Conservation (phyloP, 2,797 vertebrate genomes). For the Danio jaintianensis region DNA sequence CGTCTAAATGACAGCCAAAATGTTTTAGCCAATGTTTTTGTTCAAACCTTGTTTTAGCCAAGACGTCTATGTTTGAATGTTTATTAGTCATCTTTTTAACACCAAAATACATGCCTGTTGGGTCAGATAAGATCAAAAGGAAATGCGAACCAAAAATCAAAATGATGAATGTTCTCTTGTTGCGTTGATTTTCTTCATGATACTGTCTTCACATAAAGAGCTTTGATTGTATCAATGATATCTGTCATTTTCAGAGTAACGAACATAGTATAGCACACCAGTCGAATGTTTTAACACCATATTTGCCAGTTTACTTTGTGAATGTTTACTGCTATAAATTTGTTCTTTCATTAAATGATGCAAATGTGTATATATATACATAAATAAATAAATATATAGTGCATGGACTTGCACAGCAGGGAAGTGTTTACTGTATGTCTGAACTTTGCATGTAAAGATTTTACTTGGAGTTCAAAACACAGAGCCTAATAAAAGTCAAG, state of each 20-base stretch:
- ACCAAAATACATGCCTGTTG: too few relatives aligned
- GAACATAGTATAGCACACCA: conserved; percentile 8
- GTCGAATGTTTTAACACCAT: conserved; percentile 8
- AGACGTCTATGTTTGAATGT: too few relatives aligned
- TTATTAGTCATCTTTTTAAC: too few relatives aligned
- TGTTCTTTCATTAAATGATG: conserved; percentile 63
- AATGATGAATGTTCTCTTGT: background rate
- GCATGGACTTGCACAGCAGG: conserved; percentile 82
- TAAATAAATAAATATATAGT: conserved; percentile 73
- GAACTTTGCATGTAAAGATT: conserved; percentile 90
- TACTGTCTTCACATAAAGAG: background rate
- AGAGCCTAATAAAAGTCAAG: conserved; percentile 79
- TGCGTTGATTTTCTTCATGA: background rate
- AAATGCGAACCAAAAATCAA: too few relatives aligned
- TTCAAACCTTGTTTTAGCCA: too few relatives aligned
- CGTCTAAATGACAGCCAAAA: too few relatives aligned
- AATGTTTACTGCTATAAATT: conserved; percentile 71
- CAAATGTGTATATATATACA: conserved; percentile 78
- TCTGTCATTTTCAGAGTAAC: background rate
- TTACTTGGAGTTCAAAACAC: conserved; percentile 78
- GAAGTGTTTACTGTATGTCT: conserved; percentile 78
- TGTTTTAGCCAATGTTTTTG: too few relatives aligned
- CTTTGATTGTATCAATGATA: background rate
- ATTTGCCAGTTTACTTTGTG: conserved; percentile 43
- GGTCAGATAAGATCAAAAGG: background rate